These are phyloP conservation scores for Philaethria dido DNA, from an alignment of 2,888 invertebrate species.

Conservation along the genomic window DNA sequence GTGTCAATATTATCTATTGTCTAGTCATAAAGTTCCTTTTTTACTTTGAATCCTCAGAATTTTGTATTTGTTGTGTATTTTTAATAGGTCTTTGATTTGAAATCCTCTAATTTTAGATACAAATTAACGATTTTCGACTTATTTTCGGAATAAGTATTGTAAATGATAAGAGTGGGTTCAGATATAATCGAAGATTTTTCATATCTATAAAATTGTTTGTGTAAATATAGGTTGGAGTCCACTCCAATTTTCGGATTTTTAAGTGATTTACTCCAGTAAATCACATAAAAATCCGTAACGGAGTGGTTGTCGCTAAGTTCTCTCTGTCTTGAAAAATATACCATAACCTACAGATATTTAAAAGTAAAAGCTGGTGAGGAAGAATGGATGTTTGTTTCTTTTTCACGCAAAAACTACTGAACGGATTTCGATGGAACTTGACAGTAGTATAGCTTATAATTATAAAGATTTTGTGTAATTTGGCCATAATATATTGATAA, in stretches of 20 bases:
- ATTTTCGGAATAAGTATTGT: background rate
- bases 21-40: background rate
- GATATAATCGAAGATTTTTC: background rate
- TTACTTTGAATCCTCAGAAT: background rate
- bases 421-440: no score
- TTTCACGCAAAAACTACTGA: no score
- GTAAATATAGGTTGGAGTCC: background rate
- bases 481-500: no score
- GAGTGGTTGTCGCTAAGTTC: background rate
- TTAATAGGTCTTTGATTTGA: background rate
- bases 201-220: background rate
- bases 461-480: no score
- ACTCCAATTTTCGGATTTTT: no score
- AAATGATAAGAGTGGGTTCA: background rate
- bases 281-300: background rate
- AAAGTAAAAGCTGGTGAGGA: no score
- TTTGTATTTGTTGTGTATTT: background rate
- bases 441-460: background rate
- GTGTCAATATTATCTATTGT: no score
- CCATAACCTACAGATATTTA: no score
- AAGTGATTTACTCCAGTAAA: no score
- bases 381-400: no score
- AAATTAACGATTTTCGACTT: background rate
- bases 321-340: no score
- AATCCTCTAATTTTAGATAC: no score